A percentile compares a stretch with the other conserved stretches of the same genome.
These are phyloP conservation scores for Drosophila fulvimacula DNA, from an alignment of 2,888 invertebrate genomes.

Conservation along the genomic window DNA sequence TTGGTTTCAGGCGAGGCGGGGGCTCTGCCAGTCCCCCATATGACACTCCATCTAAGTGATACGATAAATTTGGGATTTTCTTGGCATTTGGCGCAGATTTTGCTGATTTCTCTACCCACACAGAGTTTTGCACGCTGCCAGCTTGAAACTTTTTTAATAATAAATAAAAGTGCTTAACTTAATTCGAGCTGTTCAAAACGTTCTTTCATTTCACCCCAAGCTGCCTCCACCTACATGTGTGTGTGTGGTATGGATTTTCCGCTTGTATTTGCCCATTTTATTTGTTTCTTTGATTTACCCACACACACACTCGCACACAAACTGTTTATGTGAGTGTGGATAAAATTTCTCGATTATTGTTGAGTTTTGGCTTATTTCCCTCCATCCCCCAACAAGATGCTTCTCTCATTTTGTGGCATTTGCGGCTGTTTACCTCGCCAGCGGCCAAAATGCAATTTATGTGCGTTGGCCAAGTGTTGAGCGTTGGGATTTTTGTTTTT, in stretches of 20 bases:
- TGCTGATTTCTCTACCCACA: slow-evolving; percentile 49
- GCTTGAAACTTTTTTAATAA: slow-evolving; percentile 80
- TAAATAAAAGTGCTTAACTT: slow-evolving; percentile 81
- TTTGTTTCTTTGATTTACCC: slow-evolving; percentile 73
- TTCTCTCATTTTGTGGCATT: slow-evolving; percentile 58
- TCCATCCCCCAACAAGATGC: background rate
- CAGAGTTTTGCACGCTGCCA: slow-evolving; percentile 32
- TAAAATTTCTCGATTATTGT: slow-evolving; percentile 77
- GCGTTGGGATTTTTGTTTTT: slow-evolving; percentile 31
- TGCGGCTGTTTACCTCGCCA: slow-evolving; percentile 76
- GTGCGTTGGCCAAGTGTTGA: slow-evolving; percentile 57
- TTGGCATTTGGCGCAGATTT: slow-evolving; percentile 78
- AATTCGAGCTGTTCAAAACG: slow-evolving; percentile 71
- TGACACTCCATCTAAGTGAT: slow-evolving; percentile 75
- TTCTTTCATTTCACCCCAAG: slow-evolving; percentile 16
- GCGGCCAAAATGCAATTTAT: slow-evolving; percentile 79
- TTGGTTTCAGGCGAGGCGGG: slow-evolving; percentile 14
- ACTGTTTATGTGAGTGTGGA: slow-evolving; percentile 43
- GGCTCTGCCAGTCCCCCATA: slow-evolving; percentile 37
- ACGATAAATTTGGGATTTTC: slow-evolving; percentile 79
- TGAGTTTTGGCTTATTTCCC: slow-evolving; percentile 68
- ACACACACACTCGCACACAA: slow-evolving; percentile 1
- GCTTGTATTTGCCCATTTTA: slow-evolving; percentile 72
- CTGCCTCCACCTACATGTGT: slow-evolving; percentile 5
- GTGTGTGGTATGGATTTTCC: slow-evolving; percentile 54